These are phyloP conservation scores for Peromyscus aztecus DNA, from an alignment of 2,797 vertebrate genomes.

Conservation along the genomic window DNA sequence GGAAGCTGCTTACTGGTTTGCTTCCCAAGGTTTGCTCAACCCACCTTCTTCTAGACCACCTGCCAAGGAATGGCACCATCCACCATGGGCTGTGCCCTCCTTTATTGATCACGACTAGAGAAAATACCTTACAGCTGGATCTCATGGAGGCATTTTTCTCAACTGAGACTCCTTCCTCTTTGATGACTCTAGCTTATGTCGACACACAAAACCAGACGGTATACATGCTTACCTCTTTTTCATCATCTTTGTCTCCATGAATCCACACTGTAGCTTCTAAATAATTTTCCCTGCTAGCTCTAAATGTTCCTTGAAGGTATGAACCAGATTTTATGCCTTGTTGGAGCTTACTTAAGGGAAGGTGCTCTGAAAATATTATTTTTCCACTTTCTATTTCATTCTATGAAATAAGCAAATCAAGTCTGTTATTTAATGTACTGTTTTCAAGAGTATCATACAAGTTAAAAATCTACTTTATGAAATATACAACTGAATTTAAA, in stretches of 20 bases:
- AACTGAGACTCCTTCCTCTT: neutral
- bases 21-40: neutral
- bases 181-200: neutral
- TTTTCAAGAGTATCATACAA: conserved; percentile 27
- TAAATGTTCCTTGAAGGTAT: conserved; percentile 96
- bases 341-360: conserved; percentile 96
- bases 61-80: neutral
- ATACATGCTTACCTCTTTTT: conserved; percentile 91
- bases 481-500: neutral
- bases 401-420: conserved; percentile 85
- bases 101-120: neutral
- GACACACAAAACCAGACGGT: neutral
- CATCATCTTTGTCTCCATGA: conserved; percentile 93
- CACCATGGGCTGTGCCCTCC: neutral
- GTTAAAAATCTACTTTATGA: neutral
- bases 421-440: neutral
- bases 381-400: conserved; percentile 93
- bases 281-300: conserved; percentile 97
- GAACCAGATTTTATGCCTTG: conserved; percentile 95
- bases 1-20: neutral
- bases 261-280: conserved; percentile 97
- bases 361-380: conserved; percentile 95
- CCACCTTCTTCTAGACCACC: neutral
- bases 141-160: neutral
- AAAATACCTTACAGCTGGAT: neutral